phyloP scores from a whole-genome alignment of 2,888 invertebrate species.

The Agrilus biguttatus region DNA sequence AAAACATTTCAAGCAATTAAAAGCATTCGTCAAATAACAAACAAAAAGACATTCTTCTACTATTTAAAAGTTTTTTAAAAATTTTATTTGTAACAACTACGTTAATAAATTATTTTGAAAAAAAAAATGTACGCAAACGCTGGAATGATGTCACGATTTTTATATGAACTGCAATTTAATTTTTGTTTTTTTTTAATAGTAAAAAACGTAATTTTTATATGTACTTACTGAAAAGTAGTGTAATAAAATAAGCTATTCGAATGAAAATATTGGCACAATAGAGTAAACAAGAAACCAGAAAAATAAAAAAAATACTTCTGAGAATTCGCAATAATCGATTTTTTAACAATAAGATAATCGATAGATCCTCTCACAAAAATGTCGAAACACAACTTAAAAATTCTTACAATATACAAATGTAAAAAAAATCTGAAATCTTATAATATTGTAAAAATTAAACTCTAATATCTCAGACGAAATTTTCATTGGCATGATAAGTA shows the following conservation, averaged over 20 bases:
- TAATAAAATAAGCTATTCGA: neutral
- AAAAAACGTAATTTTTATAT: too few species aligned
- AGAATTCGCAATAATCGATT: conserved; percentile 1
- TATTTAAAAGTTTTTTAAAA: too few species aligned
- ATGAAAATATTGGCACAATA: conserved; percentile 1
- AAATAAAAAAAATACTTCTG: neutral
- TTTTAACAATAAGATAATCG: conserved; percentile 1
- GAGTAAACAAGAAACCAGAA: conserved; percentile 4
- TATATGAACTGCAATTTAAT: too few species aligned
- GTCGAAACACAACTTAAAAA: conserved; percentile 11
- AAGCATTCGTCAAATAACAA: too few species aligned
- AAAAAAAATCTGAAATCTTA: conserved; percentile 15
- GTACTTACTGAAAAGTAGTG: too few species aligned
- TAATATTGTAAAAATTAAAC: conserved; percentile 19
- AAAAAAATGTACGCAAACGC: too few species aligned
- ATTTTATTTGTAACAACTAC: too few species aligned
- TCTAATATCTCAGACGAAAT: conserved; percentile 25
- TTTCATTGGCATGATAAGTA: conserved; percentile 19
- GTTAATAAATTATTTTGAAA: too few species aligned
- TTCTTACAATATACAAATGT: conserved; percentile 21
- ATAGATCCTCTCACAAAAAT: neutral
- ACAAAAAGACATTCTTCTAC: too few species aligned
- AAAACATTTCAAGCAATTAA: too few species aligned
- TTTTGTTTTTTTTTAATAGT: too few species aligned
- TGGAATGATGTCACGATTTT: too few species aligned